A percentile compares a stretch with the other conserved stretches of the same genome.
Evolutionary conservation across 2,888 invertebrate genomes (phyloP).

Genomic region (Notodromas monacha): DNA sequence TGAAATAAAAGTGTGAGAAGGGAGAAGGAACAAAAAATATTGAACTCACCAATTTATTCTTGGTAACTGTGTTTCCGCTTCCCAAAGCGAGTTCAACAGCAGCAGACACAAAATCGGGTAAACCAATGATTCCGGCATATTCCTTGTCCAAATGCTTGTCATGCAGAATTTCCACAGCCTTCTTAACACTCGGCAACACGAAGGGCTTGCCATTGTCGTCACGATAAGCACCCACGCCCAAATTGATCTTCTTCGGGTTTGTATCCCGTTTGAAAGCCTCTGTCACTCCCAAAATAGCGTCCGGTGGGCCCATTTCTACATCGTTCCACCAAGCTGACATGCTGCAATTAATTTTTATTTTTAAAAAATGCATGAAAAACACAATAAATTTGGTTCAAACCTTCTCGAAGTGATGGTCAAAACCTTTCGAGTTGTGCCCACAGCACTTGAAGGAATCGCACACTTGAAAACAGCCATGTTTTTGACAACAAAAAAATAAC

Average conservation of each 20-base stretch:
- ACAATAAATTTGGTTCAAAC: too few species aligned
- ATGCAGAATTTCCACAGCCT: constrained; percentile 40
- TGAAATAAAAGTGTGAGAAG: constrained; percentile 5
- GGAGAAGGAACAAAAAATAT: neutral
- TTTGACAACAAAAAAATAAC: too few species aligned
- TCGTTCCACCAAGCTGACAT: constrained; percentile 57
- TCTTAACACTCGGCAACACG: constrained; percentile 49
- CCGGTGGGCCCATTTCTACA: constrained; percentile 87
- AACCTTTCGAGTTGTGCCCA: too few species aligned
- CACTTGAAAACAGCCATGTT: too few species aligned
- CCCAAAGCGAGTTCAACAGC: constrained; percentile 65
- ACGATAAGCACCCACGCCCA: constrained; percentile 83
- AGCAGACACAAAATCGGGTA: constrained; percentile 45
- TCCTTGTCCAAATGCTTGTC: constrained; percentile 50
- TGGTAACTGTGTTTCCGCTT: constrained; percentile 29
- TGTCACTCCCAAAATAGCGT: constrained; percentile 83
- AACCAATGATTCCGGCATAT: constrained; percentile 68
- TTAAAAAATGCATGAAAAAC: too few species aligned
- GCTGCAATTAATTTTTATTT: too few species aligned
- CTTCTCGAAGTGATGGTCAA: too few species aligned
- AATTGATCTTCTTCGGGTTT: constrained; percentile 75
- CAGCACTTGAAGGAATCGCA: too few species aligned
- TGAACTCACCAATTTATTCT: constrained; percentile 33
- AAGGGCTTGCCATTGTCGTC: constrained; percentile 91
- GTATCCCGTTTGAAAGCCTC: constrained; percentile 74